A percentile compares a stretch with the other conserved stretches of the same genome.
Conservation (phyloP, 2,888 invertebrate species). For the Agrotis exclamationis region DNA sequence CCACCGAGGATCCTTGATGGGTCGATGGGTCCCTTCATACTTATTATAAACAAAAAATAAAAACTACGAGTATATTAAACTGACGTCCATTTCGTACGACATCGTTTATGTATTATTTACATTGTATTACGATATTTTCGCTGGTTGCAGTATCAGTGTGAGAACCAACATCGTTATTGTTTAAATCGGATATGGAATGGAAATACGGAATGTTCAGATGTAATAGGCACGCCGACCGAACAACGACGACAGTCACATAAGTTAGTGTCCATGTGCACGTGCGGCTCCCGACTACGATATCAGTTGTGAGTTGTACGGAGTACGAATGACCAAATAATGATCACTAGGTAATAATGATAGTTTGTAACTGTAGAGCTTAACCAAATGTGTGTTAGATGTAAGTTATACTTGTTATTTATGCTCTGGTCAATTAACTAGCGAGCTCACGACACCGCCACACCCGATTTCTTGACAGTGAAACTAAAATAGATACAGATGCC, state of each 20-base stretch:
- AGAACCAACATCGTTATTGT: neutral
- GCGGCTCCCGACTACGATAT: neutral
- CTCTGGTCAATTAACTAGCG: slow-evolving; percentile 29
- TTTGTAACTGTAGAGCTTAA: slow-evolving; percentile 67
- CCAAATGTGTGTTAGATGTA: slow-evolving; percentile 78
- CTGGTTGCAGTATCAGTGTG: neutral
- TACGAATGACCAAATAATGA: slow-evolving; percentile 1
- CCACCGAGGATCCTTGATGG: too few relatives aligned
- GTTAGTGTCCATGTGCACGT: too few relatives aligned
- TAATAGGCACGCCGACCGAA: neutral
- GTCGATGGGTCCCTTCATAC: too few relatives aligned
- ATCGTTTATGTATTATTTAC: neutral
- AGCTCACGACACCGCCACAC: neutral
- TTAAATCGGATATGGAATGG: neutral
- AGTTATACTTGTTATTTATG: slow-evolving; percentile 61
- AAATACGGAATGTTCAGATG: neutral
- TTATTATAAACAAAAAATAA: too few relatives aligned
- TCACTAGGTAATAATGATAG: slow-evolving; percentile 24
- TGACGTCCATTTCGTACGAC: neutral
- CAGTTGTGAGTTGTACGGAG: neutral
- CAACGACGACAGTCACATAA: neutral
- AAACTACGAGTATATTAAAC: neutral
- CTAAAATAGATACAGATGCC: too few relatives aligned
- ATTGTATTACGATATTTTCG: neutral
- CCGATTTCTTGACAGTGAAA: neutral